Conservation (phyloP, 2,113 vertebrate genomes). For the Rafetus swinhoei region DNA sequence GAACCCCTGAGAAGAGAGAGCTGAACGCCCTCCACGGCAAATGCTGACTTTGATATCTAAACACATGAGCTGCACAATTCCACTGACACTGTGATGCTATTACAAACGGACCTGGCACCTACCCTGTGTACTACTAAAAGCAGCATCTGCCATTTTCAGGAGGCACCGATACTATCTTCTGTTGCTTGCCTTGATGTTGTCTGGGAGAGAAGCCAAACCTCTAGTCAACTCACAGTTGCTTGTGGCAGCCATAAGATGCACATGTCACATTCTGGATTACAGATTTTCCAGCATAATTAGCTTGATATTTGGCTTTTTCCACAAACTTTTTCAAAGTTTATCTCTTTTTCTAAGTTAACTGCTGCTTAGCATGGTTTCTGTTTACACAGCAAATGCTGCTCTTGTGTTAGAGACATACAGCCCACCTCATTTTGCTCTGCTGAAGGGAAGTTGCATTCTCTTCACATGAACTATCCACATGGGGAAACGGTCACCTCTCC, state of each 20-base stretch:
- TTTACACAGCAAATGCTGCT: background rate
- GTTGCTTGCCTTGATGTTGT: accelerated
- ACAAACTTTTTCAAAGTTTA: background rate
- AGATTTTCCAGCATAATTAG: background rate
- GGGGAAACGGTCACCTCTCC: background rate
- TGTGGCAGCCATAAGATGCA: background rate
- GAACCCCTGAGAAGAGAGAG: background rate
- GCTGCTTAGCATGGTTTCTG: background rate
- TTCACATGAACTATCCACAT: accelerated
- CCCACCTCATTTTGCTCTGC: background rate
- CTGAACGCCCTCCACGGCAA: background rate
- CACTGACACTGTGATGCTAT: background rate
- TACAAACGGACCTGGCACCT: background rate
- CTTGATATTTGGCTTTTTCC: background rate
- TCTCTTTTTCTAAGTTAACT: background rate
- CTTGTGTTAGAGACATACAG: background rate
- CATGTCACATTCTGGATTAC: accelerated
- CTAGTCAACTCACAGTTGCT: background rate
- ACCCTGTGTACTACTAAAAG: background rate
- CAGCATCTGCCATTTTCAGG: background rate
- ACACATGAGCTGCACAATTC: background rate
- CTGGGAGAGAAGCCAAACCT: background rate
- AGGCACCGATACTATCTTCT: background rate
- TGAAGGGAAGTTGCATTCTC: background rate
- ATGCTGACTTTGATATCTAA: background rate